A percentile compares a stretch with the other conserved stretches of the same genome.
Conservation (phyloP, 2,113 vertebrate genomes). For the Myotis lucifugus region DNA sequence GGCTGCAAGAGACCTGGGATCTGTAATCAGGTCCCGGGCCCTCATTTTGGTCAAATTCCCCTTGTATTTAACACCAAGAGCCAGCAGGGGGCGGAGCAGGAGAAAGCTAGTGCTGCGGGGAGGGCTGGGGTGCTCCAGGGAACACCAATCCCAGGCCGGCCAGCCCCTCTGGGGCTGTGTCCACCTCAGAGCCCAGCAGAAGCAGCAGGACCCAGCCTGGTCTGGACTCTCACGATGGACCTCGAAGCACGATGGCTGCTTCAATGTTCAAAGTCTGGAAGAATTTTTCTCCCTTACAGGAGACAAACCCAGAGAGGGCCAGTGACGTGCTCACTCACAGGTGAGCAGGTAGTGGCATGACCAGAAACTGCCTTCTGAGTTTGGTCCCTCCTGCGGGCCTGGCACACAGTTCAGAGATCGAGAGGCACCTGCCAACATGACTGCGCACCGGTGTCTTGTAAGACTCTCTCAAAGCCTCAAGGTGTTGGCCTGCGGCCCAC, state of each 20-base stretch:
- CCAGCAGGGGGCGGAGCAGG: constrained; percentile 61
- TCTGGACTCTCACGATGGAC: not conserved
- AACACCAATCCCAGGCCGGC: not conserved
- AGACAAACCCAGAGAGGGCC: not conserved
- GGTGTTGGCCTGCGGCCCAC: not conserved
- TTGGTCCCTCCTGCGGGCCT: not conserved
- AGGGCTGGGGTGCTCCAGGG: not conserved
- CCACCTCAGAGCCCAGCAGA: not conserved
- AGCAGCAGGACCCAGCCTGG: not conserved
- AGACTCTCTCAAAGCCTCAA: not conserved
- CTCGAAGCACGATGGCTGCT: not conserved
- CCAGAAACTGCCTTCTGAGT: not conserved
- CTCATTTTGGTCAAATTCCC: not conserved
- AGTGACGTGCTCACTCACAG: not conserved
- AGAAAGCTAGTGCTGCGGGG: not conserved
- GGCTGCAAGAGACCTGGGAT: too few relatives aligned
- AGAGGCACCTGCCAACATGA: not conserved
- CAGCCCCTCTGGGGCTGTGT: not conserved
- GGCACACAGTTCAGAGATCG: not conserved
- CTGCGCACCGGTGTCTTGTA: not conserved
- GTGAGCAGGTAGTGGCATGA: not conserved
- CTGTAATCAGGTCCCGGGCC: not conserved
- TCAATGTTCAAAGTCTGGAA: not conserved
- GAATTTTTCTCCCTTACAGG: not conserved
- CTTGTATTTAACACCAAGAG: not conserved